Conservation (phyloP, 2,888 invertebrate species). For the Cantharis lateralis region DNA sequence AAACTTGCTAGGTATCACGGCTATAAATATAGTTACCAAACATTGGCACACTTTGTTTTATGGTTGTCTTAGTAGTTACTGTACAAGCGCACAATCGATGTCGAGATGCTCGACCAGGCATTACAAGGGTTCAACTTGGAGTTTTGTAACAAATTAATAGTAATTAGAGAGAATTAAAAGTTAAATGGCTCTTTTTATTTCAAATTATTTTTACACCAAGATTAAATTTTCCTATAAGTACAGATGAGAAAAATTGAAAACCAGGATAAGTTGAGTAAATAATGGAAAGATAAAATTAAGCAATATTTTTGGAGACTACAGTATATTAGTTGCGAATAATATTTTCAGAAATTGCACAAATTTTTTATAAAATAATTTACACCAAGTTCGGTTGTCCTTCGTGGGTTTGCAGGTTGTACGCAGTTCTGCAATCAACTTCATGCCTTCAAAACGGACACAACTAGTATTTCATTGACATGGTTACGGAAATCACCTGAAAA, state of each 20-base stretch:
- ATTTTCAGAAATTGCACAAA: no score
- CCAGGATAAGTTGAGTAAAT: neutral
- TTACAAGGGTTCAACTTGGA: constrained; percentile 9
- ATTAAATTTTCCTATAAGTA: neutral
- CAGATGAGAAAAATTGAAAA: neutral
- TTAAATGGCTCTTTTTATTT: neutral
- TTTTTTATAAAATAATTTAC: no score
- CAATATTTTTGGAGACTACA: no score
- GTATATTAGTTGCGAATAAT: no score
- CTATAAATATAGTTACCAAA: constrained; percentile 36
- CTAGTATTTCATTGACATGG: no score
- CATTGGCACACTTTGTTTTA: constrained; percentile 33
- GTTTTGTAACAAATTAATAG: constrained; percentile 1
- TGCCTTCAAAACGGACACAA: no score
- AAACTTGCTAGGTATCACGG: constrained; percentile 39
- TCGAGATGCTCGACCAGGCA: constrained; percentile 9
- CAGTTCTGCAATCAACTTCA: no score
- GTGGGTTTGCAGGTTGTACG: no score
- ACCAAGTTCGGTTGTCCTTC: no score
- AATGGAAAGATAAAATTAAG: no score
- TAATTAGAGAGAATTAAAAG: neutral
- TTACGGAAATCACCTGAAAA: no score
- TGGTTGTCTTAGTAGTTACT: constrained; percentile 18
- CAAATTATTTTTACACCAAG: neutral
- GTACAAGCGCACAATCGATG: constrained; percentile 13